A percentile compares a stretch with the other conserved stretches of the same genome.
phyloP scores from a whole-genome alignment of 35 echinoderm and acorn worm genomes.

The Eucidaris tribuloides region DNA sequence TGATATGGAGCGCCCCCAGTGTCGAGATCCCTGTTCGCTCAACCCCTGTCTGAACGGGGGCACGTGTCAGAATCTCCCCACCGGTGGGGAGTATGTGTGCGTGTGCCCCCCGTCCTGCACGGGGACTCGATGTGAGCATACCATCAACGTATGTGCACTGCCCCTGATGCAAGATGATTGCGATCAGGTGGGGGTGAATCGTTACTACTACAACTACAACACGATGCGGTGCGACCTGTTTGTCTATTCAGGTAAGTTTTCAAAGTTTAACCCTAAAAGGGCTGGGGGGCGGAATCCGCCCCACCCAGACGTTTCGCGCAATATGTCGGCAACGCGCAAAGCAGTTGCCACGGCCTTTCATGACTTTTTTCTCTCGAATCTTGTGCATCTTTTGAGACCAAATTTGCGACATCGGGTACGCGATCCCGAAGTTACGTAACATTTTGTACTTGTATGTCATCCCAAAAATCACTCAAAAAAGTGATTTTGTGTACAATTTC shows the following conservation, averaged over 20 bases:
- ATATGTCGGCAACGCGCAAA: too few relatives aligned
- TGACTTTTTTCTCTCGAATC: neutral
- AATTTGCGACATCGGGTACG: too few relatives aligned
- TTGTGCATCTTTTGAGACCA: neutral
- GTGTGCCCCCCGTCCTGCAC: constrained; percentile 63
- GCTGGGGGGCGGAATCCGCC: neutral
- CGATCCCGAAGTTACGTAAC: too few relatives aligned
- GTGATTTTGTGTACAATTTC: too few relatives aligned
- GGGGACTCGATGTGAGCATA: constrained; percentile 72
- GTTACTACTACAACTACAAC: constrained; percentile 73
- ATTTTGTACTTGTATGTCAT: too few relatives aligned
- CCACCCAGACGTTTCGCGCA: too few relatives aligned
- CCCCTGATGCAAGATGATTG: constrained; percentile 48
- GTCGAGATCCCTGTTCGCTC: constrained; percentile 64
- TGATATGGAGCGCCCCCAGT: constrained; percentile 39
- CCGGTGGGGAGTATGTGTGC: constrained; percentile 68
- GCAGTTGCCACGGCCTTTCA: too few relatives aligned
- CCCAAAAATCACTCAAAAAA: too few relatives aligned
- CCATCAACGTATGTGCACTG: constrained; percentile 74
- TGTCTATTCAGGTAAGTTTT: constrained; percentile 59
- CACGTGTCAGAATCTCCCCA: constrained; percentile 63
- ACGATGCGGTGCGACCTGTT: constrained; percentile 73
- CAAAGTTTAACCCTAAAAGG: neutral
- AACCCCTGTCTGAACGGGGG: constrained; percentile 80
- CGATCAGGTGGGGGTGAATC: constrained; percentile 12